A percentile compares a stretch with the other conserved stretches of the same genome.
phyloP scores from a whole-genome alignment of 2,113 vertebrate species.

The Syrrhaptes paradoxus region DNA sequence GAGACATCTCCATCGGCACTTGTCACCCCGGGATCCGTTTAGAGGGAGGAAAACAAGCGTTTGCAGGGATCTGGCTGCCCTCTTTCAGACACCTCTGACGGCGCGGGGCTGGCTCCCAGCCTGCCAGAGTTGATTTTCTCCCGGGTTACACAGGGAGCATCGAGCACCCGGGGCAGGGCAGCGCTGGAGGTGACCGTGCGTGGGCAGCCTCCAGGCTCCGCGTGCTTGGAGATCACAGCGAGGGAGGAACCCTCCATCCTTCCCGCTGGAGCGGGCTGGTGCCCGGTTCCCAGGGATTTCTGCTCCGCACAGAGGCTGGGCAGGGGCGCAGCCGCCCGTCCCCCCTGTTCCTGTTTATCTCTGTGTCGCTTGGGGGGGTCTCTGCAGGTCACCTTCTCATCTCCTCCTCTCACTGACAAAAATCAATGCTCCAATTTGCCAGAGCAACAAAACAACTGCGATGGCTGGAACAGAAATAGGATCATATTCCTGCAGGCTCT shows the following conservation, averaged over 20 bases:
- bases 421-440: background rate
- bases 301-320: background rate
- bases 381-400: background rate
- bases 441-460: background rate
- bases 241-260: background rate
- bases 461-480: background rate
- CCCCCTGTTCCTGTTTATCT: background rate
- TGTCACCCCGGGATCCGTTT: background rate
- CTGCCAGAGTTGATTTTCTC: background rate
- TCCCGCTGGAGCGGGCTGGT: background rate
- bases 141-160: background rate
- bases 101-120: background rate
- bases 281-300: background rate
- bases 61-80: background rate
- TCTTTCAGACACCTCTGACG: background rate
- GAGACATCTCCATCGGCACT: background rate
- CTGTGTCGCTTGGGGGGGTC: background rate
- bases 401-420: background rate
- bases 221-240: accelerated
- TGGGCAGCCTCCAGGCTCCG: background rate
- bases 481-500: background rate
- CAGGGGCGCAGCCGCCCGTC: background rate
- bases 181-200: background rate
- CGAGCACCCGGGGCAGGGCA: background rate
- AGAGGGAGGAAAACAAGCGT: background rate